Evolutionary conservation across 1,140 invertebrate species (phyloP), one percentile per base, ranked within the genome.

Genomic region (Heliconius congener): DNA sequence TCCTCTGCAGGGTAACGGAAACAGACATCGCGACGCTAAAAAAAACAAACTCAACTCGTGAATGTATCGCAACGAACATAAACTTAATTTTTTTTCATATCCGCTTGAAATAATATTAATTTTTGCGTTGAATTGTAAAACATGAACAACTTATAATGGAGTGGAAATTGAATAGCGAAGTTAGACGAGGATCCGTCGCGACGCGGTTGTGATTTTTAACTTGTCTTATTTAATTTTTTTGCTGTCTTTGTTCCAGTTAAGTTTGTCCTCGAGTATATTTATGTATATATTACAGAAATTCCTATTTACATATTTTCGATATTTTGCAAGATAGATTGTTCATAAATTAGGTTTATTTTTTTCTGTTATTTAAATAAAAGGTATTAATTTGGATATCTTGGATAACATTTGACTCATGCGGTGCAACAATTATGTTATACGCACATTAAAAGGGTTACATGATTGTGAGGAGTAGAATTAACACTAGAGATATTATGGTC

Each of bases 121-220:
- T 72, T 72, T 1, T n/a, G n/a, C 30, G 19, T 39, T 72, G 37
- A 66, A 66, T 66, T 60, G 57, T 39, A 66, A 76, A 74, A 70
- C 82, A 81, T 81, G 82, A 80, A 79, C 81, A 89, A 89, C 79
- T 89, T 89, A 86, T 89, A 89, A 89, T 88, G 86, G 83, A 85
- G 85, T 86, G 81, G 86, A 88, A 89, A 89, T 89, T 86, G 82
- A 83, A 82, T 89, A 88, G 84, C 81, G 82, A 74, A 79, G 83
- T 87, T 83, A 75, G 77, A 71, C 78, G 60, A 66, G 80, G n/a
- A 76, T 46, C 60, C 50, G 46, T 30, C 60, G 60, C 60, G 27
- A 2, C 11, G 60, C 27, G 60, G 60, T 66, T 66, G 60, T 66
- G 60, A 66, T 66, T 66, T 66, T 66, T 66, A 66, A 66, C 60